phyloP scores from a whole-genome alignment of 2,113 vertebrate genomes.

The Phylloscopus whistleri region DNA sequence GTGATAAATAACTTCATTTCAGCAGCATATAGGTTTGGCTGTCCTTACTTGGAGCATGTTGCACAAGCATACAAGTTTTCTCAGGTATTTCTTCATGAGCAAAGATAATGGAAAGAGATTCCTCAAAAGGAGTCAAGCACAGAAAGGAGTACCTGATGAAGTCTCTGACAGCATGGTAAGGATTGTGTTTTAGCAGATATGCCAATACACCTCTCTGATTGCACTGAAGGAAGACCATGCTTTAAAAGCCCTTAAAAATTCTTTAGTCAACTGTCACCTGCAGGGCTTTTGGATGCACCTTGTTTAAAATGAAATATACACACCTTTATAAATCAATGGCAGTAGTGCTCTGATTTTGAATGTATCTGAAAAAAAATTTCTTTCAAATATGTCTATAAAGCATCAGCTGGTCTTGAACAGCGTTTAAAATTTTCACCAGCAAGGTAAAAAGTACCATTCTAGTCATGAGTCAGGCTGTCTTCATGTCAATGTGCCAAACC shows the following conservation, averaged over 20 bases:
- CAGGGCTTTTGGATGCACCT: not conserved
- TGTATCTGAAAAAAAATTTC: not conserved
- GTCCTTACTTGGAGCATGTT: not conserved
- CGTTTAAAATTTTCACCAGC: not conserved
- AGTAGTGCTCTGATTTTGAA: not conserved
- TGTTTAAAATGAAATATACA: not conserved
- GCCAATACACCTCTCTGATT: not conserved
- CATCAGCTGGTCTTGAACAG: not conserved
- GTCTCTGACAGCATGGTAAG: not conserved
- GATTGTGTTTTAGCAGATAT: not conserved
- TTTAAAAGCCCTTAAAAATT: not conserved
- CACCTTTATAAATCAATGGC: not conserved
- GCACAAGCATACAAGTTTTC: not conserved
- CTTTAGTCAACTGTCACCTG: not conserved
- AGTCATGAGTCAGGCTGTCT: not conserved
- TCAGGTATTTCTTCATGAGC: not conserved
- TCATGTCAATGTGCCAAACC: not conserved
- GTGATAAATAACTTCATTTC: not conserved
- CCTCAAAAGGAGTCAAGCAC: not conserved
- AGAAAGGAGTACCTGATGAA: not conserved
- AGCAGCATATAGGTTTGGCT: not conserved
- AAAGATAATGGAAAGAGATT: not conserved
- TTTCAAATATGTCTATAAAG: not conserved
- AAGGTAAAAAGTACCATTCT: conserved; percentile 15
- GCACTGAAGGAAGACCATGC: not conserved